Conservation (phyloP, 2,113 vertebrate genomes). For the Lamprotornis superbus region DNA sequence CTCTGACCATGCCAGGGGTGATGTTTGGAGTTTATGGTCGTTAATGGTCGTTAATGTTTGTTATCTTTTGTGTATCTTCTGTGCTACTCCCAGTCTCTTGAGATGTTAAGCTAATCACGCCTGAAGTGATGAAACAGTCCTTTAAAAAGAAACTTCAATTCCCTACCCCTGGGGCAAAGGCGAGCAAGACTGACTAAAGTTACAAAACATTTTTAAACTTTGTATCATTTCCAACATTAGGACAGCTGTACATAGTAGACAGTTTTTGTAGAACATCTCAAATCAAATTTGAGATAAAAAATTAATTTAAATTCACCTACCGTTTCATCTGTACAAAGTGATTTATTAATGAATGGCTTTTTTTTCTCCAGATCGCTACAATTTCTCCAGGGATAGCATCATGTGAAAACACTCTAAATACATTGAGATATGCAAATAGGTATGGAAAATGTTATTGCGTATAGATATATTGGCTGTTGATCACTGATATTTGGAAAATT, state of each 20-base stretch:
- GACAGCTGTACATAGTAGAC: background rate
- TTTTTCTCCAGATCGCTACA: conserved; percentile 84
- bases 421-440: conserved; percentile 96
- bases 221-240: background rate
- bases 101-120: background rate
- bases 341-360: background rate
- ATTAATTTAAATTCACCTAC: background rate
- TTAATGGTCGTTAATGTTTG: background rate
- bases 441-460: conserved; percentile 60
- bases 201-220: background rate
- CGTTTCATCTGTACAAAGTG: background rate
- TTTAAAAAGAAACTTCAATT: background rate
- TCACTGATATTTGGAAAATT: background rate
- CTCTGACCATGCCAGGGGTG: background rate
- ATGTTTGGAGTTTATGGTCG: background rate
- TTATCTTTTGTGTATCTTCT: background rate
- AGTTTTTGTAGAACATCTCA: background rate
- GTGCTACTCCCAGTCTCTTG: background rate
- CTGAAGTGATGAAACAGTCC: background rate
- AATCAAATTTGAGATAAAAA: background rate
- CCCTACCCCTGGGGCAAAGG: background rate
- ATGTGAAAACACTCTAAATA: conserved; percentile 96
- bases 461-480: background rate
- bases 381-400: conserved; percentile 96
- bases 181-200: background rate